Evolutionary conservation across 2,113 vertebrate genomes (phyloP), one percentile per base, ranked within the genome.

Genomic region (Rhinogobius similis): DNA sequence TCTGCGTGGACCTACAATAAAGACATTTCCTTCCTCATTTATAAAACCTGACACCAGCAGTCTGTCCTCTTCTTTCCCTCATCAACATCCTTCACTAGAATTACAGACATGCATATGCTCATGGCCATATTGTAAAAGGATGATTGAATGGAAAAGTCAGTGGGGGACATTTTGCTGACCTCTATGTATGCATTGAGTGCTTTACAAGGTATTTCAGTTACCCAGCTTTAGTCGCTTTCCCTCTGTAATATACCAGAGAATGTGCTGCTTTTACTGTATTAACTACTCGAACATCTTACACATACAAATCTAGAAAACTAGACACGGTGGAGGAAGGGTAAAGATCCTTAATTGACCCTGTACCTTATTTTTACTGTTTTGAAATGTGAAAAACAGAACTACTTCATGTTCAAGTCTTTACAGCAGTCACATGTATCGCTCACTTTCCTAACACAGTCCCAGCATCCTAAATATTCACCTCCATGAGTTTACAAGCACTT

Each of bases 21-120:
- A 95, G 93, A 95, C 91, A 90, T 94, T 94, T 93, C 92, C 92
- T 94, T 92, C 93, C 84, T 90, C 95, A 95, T 97, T 96, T 95
- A 96, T 96, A 98, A 96, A 95, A 95, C 93, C 92, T 95, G 91
- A 89, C 88, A 88, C 76, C 78, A 64, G 50, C 77, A 76, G 81
- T 83, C 84, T 86, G 75, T 78, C 83, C 75, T 83, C 68, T 84
- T 70, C 71, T 82, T 75, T 78, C 67, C 72, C 72, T 81, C 56
- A 75, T 83, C 82, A 81, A 20, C 69, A 52, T 75, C 72, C 56
- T 64, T 71, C 69, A 68, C 63, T 71, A 73, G 72, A 70, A 79
- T 67, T 78, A 63, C 70, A 69, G 10, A 76, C 77, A 67, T 58
- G 6, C 59, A 44, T 41, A 43, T 53, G 67, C 44, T 62, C 77